A percentile compares a stretch with the other conserved stretches of the same genome.
Evolutionary conservation across 2,113 vertebrate species (phyloP).

Genomic region (Ciconia stormi): DNA sequence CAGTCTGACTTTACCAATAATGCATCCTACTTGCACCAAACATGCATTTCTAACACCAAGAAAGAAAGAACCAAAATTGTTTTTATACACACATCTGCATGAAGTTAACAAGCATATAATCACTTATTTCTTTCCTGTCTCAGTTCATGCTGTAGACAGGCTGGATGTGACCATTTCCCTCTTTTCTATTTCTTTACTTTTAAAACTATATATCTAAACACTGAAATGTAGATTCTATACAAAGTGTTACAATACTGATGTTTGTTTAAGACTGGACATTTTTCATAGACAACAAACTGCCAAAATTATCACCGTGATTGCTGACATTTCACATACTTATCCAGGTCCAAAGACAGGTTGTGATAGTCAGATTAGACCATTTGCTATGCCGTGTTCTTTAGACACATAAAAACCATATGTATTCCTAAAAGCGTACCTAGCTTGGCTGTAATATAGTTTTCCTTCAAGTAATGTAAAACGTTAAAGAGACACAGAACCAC

Average conservation of each 20-base stretch:
- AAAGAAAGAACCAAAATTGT: not conserved
- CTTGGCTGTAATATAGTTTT: not conserved
- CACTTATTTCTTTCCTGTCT: not conserved
- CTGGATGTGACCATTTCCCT: not conserved
- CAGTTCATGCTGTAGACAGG: not conserved
- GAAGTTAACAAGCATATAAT: not conserved
- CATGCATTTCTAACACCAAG: not conserved
- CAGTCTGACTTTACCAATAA: not conserved
- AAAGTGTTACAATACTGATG: not conserved
- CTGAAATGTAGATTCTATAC: not conserved
- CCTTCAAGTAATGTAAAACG: not conserved
- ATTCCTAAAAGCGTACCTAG: not conserved
- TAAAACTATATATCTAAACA: not conserved
- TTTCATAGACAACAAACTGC: not conserved
- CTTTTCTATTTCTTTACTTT: not conserved
- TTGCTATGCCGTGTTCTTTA: not conserved
- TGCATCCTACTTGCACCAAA: not conserved
- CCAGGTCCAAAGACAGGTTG: not conserved
- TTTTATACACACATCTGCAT: not conserved
- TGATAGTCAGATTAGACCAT: not conserved
- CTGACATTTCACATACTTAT: not conserved
- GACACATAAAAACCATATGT: not conserved
- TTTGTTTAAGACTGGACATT: not conserved
- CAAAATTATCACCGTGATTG: not conserved
- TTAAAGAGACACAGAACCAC: not conserved